These are phyloP conservation scores for Exocentrus adspersus DNA, from an alignment of 2,888 invertebrate species.

Conservation along the genomic window DNA sequence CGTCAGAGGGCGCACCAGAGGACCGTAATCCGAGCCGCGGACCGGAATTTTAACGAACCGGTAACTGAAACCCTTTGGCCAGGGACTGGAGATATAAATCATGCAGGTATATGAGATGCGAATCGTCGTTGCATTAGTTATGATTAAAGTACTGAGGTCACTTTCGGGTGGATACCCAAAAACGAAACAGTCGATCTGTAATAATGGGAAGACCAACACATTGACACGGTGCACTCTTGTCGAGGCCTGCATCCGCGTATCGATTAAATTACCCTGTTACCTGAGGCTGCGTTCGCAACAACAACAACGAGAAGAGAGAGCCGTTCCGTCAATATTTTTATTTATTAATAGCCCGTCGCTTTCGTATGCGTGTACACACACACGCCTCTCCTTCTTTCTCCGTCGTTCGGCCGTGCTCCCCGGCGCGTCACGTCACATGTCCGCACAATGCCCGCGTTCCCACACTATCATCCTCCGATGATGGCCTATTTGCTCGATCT, in stretches of 20 bases:
- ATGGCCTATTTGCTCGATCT: conserved; percentile 60
- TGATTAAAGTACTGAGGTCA: too few relatives aligned
- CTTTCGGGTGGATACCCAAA: too few relatives aligned
- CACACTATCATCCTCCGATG: conserved; percentile 59
- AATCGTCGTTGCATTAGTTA: too few relatives aligned
- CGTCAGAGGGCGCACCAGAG: conserved; percentile 49
- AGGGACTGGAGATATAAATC: too few relatives aligned
- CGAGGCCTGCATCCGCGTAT: too few relatives aligned
- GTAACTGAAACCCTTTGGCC: too few relatives aligned
- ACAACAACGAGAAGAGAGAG: background rate
- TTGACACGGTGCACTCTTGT: too few relatives aligned
- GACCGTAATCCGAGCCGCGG: too few relatives aligned
- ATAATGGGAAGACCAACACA: too few relatives aligned
- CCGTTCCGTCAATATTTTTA: conserved; percentile 49
- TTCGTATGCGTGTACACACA: conserved; percentile 46
- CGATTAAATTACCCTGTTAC: conserved; percentile 34
- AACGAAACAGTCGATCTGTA: too few relatives aligned
- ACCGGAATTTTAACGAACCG: too few relatives aligned
- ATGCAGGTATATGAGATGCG: too few relatives aligned
- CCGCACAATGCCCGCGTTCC: conserved; percentile 60
- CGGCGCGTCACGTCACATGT: conserved; percentile 59
- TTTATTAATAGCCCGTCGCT: conserved; percentile 47
- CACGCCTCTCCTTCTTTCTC: background rate
- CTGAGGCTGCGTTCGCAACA: background rate
- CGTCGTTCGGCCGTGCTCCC: conserved; percentile 51